These are phyloP conservation scores for Eupithecia pulchellata DNA, from an alignment of 2,888 invertebrate species.

Conservation along the genomic window DNA sequence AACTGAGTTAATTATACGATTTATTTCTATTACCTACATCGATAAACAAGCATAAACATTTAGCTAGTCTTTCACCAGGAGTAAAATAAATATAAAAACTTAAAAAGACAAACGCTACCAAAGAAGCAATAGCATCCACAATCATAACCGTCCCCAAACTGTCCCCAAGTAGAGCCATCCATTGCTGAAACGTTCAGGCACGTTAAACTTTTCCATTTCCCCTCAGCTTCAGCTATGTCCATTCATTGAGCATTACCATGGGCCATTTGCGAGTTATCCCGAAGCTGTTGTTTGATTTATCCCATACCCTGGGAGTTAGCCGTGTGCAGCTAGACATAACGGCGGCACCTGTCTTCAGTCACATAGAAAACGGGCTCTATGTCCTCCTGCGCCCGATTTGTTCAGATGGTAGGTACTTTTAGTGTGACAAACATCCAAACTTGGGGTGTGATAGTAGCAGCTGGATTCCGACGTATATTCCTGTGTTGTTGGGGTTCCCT, in stretches of 20 bases:
- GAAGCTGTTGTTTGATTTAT: constrained; percentile 39
- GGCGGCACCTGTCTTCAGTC: constrained; percentile 45
- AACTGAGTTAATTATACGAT: too few relatives aligned
- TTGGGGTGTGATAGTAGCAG: not conserved
- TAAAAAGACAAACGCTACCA: not conserved
- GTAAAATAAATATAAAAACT: not conserved
- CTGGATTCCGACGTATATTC: too few relatives aligned
- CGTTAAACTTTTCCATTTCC: not conserved
- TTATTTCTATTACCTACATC: too few relatives aligned
- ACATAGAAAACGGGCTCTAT: constrained; percentile 10
- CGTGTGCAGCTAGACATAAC: constrained; percentile 41
- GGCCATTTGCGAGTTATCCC: constrained; percentile 22
- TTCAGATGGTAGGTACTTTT: not conserved
- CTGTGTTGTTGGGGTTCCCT: too few relatives aligned
- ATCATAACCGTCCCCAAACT: not conserved
- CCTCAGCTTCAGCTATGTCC: not conserved
- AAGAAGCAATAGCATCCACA: not conserved
- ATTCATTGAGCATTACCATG: not conserved
- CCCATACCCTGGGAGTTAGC: constrained; percentile 32
- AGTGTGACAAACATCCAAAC: not conserved
- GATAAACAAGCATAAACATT: too few relatives aligned
- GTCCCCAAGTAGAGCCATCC: not conserved
- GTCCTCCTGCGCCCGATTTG: not conserved
- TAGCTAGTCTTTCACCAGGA: not conserved
- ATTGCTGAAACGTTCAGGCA: not conserved